Percentiles rank a stretch among this genome's conserved stretches.
Evolutionary conservation across 2,113 vertebrate species (phyloP).

Genomic region (Dolichallabes microphthalmus): DNA sequence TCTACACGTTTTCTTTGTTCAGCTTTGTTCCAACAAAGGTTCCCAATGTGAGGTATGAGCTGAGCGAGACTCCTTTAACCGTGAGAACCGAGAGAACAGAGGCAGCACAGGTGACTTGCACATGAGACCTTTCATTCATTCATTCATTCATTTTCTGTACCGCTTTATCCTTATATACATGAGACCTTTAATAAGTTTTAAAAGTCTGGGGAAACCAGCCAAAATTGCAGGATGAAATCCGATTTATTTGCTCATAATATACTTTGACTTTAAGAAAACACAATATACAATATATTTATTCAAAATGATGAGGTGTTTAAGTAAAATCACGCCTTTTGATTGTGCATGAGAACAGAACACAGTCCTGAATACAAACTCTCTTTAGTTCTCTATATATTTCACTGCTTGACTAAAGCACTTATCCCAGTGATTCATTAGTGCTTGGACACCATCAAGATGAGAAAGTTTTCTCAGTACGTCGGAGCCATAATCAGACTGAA

Average conservation of each 20-base stretch:
- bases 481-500: no score
- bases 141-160: no score
- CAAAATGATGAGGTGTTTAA: background rate
- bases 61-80: slow-evolving; percentile 57
- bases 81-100: slow-evolving; percentile 41
- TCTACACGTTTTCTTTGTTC: background rate
- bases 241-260: background rate
- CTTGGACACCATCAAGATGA: no score
- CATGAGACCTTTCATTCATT: background rate
- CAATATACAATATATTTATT: background rate
- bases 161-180: no score
- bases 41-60: slow-evolving; percentile 72
- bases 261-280: background rate
- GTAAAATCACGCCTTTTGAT: no score
- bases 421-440: no score
- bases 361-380: no score
- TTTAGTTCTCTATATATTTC: no score
- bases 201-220: background rate
- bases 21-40: slow-evolving; percentile 74
- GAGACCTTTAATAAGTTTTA: background rate
- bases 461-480: no score
- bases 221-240: background rate
- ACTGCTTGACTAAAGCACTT: no score
- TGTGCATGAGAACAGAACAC: no score
- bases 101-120: slow-evolving; percentile 54